Evolutionary conservation across 2,797 vertebrate genomes (phyloP).

Genomic region (Bradypus variegatus): DNA sequence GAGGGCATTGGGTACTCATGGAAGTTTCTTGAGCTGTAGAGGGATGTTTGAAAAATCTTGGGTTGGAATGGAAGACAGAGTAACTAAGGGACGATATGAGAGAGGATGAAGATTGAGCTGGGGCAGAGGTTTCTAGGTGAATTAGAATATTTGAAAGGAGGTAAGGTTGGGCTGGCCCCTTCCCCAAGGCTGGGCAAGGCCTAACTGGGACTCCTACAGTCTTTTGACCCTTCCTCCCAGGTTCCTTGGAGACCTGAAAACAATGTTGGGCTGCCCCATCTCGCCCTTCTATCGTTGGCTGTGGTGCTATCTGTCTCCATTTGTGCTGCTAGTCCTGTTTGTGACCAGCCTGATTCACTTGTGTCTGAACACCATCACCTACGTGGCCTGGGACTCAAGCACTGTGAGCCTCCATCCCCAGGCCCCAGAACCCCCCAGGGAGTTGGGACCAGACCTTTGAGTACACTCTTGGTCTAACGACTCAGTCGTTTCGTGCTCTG

Average conservation of each 20-base stretch:
- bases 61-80: neutral
- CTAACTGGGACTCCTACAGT: neutral
- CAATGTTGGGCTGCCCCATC: slow-evolving; percentile 75
- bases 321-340: slow-evolving; percentile 78
- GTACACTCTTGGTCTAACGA: neutral
- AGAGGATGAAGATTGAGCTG: neutral
- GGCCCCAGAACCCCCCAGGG: too few relatives aligned
- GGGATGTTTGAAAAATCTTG: neutral
- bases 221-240: slow-evolving; percentile 59
- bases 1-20: neutral
- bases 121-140: neutral
- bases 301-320: slow-evolving; percentile 80
- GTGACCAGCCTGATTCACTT: slow-evolving; percentile 69
- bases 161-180: neutral
- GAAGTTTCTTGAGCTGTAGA: neutral
- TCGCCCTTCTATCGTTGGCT: slow-evolving; percentile 76
- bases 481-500: neutral
- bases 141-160: neutral
- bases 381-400: slow-evolving; percentile 77
- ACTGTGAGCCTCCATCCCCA: slow-evolving; percentile 65
- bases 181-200: neutral
- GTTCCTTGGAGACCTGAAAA: slow-evolving; percentile 79
- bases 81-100: neutral
- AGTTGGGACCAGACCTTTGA: neutral
- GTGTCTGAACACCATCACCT: slow-evolving; percentile 70